phyloP scores from a whole-genome alignment of 1,140 invertebrate species.

The Lordiphosa stackelbergi region DNA sequence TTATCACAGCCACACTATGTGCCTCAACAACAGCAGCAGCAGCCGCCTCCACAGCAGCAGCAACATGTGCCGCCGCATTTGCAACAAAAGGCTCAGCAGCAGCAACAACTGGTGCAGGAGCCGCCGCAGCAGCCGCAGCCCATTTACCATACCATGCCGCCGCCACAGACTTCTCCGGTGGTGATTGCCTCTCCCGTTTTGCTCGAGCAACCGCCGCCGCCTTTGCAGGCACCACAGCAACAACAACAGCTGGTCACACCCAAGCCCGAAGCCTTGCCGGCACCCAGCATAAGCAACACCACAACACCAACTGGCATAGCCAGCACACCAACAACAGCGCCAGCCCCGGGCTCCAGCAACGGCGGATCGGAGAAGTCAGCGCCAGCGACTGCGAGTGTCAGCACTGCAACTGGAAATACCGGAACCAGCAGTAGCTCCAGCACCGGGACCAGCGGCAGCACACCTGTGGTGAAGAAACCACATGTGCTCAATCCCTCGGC shows the following conservation, averaged over 20 bases:
- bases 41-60: conserved; percentile 61
- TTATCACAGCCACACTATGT: conserved; percentile 77
- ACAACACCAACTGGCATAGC: conserved; percentile 61
- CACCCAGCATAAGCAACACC: conserved; percentile 47
- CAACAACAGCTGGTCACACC: conserved; percentile 43
- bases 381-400: conserved; percentile 50
- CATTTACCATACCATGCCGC: conserved; percentile 52
- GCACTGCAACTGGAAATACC: conserved; percentile 31
- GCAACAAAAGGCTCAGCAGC: conserved; percentile 78
- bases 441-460: conserved; percentile 78
- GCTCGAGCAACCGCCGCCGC: conserved; percentile 33
- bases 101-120: conserved; percentile 51
- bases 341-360: conserved; percentile 7
- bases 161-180: conserved; percentile 69
- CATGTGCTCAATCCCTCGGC: conserved; percentile 86
- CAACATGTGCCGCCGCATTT: conserved; percentile 52
- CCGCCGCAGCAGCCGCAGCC: conserved; percentile 40
- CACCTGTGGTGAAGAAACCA: conserved; percentile 77
- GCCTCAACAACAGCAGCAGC: conserved; percentile 58
- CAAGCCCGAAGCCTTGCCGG: conserved; percentile 50
- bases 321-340: conserved; percentile 49
- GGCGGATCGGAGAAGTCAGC: conserved; percentile 46
- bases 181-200: conserved; percentile 33
- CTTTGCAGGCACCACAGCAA: conserved; percentile 40
- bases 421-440: conserved; percentile 35